These are phyloP conservation scores for Carabus problematicus DNA, from an alignment of 2,888 invertebrate genomes.

Conservation along the genomic window DNA sequence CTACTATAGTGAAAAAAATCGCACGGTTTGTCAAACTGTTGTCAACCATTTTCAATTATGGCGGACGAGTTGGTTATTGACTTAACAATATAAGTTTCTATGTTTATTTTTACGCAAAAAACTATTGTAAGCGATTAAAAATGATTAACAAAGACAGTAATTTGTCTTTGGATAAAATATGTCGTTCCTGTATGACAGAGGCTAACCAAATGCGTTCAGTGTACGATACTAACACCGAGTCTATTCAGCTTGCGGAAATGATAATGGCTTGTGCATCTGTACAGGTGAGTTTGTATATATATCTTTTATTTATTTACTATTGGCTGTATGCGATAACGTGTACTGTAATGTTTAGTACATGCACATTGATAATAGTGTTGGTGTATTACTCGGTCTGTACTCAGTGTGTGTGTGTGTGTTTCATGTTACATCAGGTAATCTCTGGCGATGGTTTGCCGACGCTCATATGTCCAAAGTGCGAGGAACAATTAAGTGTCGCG, in stretches of 20 bases:
- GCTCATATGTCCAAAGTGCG: slow-evolving; percentile 55
- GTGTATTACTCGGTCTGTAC: background rate
- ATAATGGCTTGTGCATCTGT: slow-evolving; percentile 58
- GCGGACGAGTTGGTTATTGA: slow-evolving; percentile 40
- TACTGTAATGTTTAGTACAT: background rate
- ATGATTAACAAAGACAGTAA: slow-evolving; percentile 46
- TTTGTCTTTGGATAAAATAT: slow-evolving; percentile 56
- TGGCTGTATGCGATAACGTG: too few species aligned
- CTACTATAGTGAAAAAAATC: background rate
- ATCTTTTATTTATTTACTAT: too few species aligned
- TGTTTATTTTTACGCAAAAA: slow-evolving; percentile 19
- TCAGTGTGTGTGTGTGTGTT: slow-evolving; percentile 1
- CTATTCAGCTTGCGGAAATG: slow-evolving; percentile 56
- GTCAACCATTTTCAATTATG: slow-evolving; percentile 42
- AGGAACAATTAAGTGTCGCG: slow-evolving; percentile 55
- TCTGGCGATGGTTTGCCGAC: slow-evolving; percentile 57
- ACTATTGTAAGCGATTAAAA: slow-evolving; percentile 24
- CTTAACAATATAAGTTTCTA: slow-evolving; percentile 27
- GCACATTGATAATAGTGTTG: slow-evolving; percentile 5
- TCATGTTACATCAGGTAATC: slow-evolving; percentile 50
- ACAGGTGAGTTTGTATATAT: slow-evolving; percentile 50
- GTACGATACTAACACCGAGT: slow-evolving; percentile 54
- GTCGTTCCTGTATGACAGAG: slow-evolving; percentile 58
- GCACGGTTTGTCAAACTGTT: slow-evolving; percentile 22
- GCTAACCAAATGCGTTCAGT: slow-evolving; percentile 56